Base-by-base conservation (phyloP, 2,888 invertebrate species). In the Phrixothrix hirtus region DNA sequence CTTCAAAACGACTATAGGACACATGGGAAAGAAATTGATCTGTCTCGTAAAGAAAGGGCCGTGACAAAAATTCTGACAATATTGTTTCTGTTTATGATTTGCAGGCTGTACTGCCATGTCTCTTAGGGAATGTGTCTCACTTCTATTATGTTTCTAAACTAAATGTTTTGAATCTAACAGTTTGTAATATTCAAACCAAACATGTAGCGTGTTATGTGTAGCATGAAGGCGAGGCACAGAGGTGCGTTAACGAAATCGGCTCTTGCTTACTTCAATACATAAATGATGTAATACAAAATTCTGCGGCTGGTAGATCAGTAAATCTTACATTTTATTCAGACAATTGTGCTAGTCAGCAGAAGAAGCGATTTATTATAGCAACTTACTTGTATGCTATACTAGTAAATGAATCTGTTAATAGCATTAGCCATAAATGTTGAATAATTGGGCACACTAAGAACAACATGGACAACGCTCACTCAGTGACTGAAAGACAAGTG, bases 201-300 rank as follows among this genome's bases (percentile, higher is more conserved):
- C 13, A 29, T 36, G 59, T 56, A 15, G 61, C 66, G 30, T 54
- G 67, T 54, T 69, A 61, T 58, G 58, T 72, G 21, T 71, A 70
- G 70, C 64, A 72, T 44, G 69, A 74, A 47, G 58, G 63, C 3
- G 52, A 67, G 15, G 70, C 63, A 1, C 55, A 66, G 38, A 57
- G 70, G 52, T 70, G 70, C 48, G 64, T 62, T 4, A 64, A 66
- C 35, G 69, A 70, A 54, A 65, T 72, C 34, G 71, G 59, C 9
- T 66, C 68, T 6, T 71, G 68, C 45, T 60, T 72, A 17, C 65
- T 56, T 29, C n/a, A n/a, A n/a, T n/a, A n/a, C n/a, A n/a, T n/a
- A n/a, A n/a, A n/a, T n/a, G n/a, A n/a, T n/a, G n/a, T n/a, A n/a
- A n/a, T n/a, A n/a, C n/a, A n/a, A n/a, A n/a, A n/a, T n/a, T n/a